These are phyloP conservation scores for Planiliza haematocheilus DNA, from an alignment of 2,113 vertebrate genomes.

Conservation along the genomic window DNA sequence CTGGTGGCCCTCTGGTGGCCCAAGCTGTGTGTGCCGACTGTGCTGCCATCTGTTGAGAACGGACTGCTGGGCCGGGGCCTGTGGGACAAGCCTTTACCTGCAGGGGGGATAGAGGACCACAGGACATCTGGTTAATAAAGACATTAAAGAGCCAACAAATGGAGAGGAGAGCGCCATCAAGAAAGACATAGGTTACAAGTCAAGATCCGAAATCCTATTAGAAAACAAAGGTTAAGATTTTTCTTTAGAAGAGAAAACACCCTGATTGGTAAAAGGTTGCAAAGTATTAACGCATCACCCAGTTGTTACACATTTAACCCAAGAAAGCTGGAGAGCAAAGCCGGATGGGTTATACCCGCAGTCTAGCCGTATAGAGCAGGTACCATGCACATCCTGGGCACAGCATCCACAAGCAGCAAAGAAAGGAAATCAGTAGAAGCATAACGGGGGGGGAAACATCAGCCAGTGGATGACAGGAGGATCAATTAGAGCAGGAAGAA, in stretches of 20 bases:
- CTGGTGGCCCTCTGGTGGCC: slow-evolving; percentile 91
- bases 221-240: slow-evolving; percentile 33
- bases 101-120: slow-evolving; percentile 45
- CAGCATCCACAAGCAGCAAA: slow-evolving; percentile 53
- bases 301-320: slow-evolving; percentile 44
- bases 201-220: slow-evolving; percentile 37
- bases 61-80: slow-evolving; percentile 93
- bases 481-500: slow-evolving; percentile 56
- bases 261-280: slow-evolving; percentile 17
- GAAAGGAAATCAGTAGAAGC: slow-evolving; percentile 35
- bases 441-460: slow-evolving; percentile 3
- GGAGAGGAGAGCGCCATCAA: slow-evolving; percentile 30
- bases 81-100: slow-evolving; percentile 94
- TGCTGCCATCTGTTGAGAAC: slow-evolving; percentile 95
- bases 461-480: slow-evolving; percentile 40
- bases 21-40: slow-evolving; percentile 89
- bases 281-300: slow-evolving; percentile 11
- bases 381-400: slow-evolving; percentile 65
- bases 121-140: slow-evolving; percentile 54
- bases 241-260: slow-evolving; percentile 47
- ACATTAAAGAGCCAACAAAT: slow-evolving; percentile 29
- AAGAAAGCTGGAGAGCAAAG: slow-evolving; percentile 41
- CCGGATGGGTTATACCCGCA: slow-evolving; percentile 22
- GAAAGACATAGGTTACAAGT: slow-evolving; percentile 33
- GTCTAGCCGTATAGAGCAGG: slow-evolving; percentile 37